A percentile compares a stretch with the other conserved stretches of the same genome.
Conservation (phyloP, 1,140 invertebrate genomes). For the Plutomurus gul region DNA sequence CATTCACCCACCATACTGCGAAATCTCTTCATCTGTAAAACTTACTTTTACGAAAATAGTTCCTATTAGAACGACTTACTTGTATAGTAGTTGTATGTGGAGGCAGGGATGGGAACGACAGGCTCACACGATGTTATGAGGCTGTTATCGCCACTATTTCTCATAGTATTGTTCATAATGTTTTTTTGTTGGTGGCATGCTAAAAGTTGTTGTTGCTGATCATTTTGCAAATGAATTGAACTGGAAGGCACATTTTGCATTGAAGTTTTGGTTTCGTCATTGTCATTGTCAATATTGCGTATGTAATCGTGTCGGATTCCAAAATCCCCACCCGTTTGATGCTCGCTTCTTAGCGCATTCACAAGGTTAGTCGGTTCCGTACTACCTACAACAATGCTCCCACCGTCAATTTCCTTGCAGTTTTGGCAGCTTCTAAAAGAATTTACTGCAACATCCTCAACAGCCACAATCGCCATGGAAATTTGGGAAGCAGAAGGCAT, state of each 20-base stretch:
- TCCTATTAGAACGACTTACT: slow-evolving; percentile 25
- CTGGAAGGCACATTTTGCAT: slow-evolving; percentile 41
- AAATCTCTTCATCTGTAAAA: too few relatives aligned
- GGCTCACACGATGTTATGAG: slow-evolving; percentile 40
- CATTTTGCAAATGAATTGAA: background rate
- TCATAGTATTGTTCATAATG: background rate
- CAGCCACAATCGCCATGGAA: background rate
- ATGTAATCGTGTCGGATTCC: background rate
- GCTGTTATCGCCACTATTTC: slow-evolving; percentile 10
- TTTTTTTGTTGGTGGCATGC: background rate
- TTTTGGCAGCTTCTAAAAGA: background rate
- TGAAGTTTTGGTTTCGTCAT: background rate
- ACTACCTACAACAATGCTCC: background rate
- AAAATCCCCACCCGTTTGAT: background rate
- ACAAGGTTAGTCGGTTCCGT: background rate
- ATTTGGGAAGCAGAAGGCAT: slow-evolving; percentile 42
- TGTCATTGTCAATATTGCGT: background rate
- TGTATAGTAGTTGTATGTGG: slow-evolving; percentile 45
- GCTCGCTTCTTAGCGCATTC: background rate
- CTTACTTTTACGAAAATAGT: too few relatives aligned
- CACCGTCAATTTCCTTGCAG: background rate
- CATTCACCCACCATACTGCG: too few relatives aligned
- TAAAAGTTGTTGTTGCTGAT: background rate
- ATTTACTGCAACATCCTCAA: background rate
- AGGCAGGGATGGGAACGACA: slow-evolving; percentile 6